Conservation (phyloP, 2,888 invertebrate genomes). For the Pheosia gnoma region DNA sequence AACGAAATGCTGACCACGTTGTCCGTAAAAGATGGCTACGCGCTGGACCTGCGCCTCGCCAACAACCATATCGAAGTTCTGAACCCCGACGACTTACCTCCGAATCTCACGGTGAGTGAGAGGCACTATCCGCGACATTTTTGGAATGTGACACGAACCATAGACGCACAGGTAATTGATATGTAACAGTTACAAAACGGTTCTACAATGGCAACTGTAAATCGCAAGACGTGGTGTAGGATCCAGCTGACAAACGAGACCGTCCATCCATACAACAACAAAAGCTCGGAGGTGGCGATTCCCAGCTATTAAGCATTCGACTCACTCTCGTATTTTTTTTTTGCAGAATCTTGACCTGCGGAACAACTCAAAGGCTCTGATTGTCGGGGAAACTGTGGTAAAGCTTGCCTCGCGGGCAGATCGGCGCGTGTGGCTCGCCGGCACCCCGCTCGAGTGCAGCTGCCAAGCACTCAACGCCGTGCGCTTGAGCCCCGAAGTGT, state of each 20-base stretch:
- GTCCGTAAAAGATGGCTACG: not conserved
- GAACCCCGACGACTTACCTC: not conserved
- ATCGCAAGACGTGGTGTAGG: too few species aligned
- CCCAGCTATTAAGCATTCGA: too few species aligned
- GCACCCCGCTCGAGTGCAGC: slow-evolving; percentile 14
- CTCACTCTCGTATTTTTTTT: not conserved
- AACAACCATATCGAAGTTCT: not conserved
- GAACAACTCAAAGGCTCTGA: not conserved
- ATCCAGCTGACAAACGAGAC: too few species aligned
- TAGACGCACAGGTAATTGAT: too few species aligned
- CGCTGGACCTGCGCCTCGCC: not conserved
- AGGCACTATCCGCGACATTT: not conserved
- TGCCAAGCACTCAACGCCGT: slow-evolving; percentile 23
- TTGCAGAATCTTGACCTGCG: not conserved
- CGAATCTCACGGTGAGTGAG: not conserved
- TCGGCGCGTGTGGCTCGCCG: slow-evolving; percentile 10
- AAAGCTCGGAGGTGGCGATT: too few species aligned
- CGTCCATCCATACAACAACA: too few species aligned
- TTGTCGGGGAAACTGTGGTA: not conserved
- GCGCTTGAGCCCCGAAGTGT: not conserved
- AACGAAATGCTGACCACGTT: not conserved
- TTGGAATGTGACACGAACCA: too few species aligned
- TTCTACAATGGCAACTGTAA: too few species aligned
- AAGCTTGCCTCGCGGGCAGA: not conserved
- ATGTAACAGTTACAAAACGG: too few species aligned